phyloP scores from a whole-genome alignment of 2,113 vertebrate genomes.

The Pseudopipra pipra region DNA sequence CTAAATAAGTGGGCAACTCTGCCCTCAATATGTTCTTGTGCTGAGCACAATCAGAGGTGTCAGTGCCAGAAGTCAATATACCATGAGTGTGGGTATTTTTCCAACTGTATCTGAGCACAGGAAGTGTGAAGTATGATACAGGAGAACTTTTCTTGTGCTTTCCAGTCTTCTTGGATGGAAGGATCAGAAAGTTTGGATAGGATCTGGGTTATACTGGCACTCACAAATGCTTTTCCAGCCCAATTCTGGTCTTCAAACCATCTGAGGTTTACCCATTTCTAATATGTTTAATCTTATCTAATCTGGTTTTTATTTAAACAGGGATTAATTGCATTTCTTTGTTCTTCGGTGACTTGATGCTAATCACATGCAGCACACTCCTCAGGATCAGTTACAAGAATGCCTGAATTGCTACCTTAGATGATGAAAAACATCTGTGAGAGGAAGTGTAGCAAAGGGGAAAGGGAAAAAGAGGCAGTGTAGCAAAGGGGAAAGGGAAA shows the following conservation, averaged over 20 bases:
- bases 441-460: background rate
- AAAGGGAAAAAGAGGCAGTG: background rate
- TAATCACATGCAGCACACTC: conserved; percentile 53
- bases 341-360: conserved; percentile 55
- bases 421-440: conserved; percentile 56
- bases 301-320: conserved; percentile 53
- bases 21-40: background rate
- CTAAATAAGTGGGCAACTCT: background rate
- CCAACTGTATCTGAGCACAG: background rate
- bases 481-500: background rate
- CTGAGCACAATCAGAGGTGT: background rate
- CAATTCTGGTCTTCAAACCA: background rate
- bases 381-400: conserved; percentile 24
- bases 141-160: background rate
- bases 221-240: background rate
- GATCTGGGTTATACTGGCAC: background rate
- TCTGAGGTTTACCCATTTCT: background rate
- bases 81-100: background rate
- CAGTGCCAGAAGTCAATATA: background rate
- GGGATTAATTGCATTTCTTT: conserved; percentile 61
- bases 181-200: background rate
- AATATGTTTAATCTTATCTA: conserved; percentile 45
- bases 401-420: conserved; percentile 49
- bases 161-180: conserved; percentile 11
- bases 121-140: background rate